Conservation (phyloP, 1,140 invertebrate genomes). For the roundworm (Caenorhabditis elegans) region DNA sequence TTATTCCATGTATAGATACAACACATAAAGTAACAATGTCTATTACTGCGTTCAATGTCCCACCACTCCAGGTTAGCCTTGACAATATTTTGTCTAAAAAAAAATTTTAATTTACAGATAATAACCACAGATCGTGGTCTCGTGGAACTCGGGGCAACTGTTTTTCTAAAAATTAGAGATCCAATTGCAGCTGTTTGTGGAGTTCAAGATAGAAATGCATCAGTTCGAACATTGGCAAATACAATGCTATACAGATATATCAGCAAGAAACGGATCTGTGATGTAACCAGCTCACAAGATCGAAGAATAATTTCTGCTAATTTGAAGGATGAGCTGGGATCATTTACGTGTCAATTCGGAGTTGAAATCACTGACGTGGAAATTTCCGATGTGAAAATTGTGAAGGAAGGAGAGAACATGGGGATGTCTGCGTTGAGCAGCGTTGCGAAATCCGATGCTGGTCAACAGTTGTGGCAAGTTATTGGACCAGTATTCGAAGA, state of each 20-base stretch:
- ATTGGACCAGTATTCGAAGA: slow-evolving; percentile 41
- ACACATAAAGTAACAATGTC: slow-evolving; percentile 32
- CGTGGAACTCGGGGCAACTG: slow-evolving; percentile 51
- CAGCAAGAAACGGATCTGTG: slow-evolving; percentile 48
- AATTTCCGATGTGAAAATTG: slow-evolving; percentile 49
- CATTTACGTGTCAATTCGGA: slow-evolving; percentile 47
- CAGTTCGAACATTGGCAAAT: slow-evolving; percentile 44
- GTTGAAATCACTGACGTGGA: slow-evolving; percentile 51
- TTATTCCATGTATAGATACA: slow-evolving; percentile 49
- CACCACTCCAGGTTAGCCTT: slow-evolving; percentile 43
- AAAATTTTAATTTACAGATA: slow-evolving; percentile 17
- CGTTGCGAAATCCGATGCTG: slow-evolving; percentile 49
- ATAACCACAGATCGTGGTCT: slow-evolving; percentile 49
- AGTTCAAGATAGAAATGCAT: slow-evolving; percentile 48
- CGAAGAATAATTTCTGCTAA: slow-evolving; percentile 45
- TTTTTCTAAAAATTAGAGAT: slow-evolving; percentile 46
- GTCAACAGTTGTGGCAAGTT: slow-evolving; percentile 42
- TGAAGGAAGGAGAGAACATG: slow-evolving; percentile 53
- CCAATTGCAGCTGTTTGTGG: slow-evolving; percentile 45
- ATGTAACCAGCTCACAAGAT: slow-evolving; percentile 45
- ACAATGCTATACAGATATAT: slow-evolving; percentile 52
- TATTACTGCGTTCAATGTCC: slow-evolving; percentile 51
- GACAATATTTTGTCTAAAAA: neutral
- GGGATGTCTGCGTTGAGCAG: slow-evolving; percentile 40
- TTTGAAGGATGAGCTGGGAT: slow-evolving; percentile 49